Percentiles rank a stretch among this genome's conserved stretches.
Conservation (phyloP, 2,888 invertebrate species). For the Agrotis puta region DNA sequence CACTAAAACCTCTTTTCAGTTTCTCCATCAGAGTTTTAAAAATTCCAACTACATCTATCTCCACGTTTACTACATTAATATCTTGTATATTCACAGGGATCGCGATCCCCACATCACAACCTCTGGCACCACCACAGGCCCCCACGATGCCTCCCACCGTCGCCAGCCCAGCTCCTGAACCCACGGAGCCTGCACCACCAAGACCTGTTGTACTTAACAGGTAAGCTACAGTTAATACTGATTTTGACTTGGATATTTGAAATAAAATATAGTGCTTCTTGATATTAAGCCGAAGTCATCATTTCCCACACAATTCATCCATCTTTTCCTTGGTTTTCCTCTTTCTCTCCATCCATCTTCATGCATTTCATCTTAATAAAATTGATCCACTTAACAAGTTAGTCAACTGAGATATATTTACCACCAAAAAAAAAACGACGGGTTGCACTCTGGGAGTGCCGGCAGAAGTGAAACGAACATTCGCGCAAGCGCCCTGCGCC, state of each 20-base stretch:
- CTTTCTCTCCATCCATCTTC: no score
- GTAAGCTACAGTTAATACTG: constrained; percentile 55
- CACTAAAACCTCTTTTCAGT: no score
- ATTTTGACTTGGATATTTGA: background rate
- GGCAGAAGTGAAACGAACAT: no score
- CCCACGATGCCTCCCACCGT: constrained; percentile 29
- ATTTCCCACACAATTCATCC: no score
- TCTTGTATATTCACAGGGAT: constrained; percentile 65
- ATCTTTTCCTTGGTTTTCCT: no score
- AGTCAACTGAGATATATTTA: no score
- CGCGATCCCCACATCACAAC: constrained; percentile 61
- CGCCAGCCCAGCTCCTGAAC: constrained; percentile 42
- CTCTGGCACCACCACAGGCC: constrained; percentile 60
- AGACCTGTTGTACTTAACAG: constrained; percentile 76
- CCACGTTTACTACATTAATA: background rate
- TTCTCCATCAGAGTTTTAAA: background rate
- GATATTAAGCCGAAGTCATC: no score
- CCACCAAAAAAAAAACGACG: no score
- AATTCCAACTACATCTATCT: background rate
- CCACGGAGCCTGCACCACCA: constrained; percentile 66
- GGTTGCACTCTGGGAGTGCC: no score
- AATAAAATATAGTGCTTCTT: background rate
- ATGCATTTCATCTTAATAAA: no score
- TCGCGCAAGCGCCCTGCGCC: no score
- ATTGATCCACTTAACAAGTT: no score